phyloP scores from a whole-genome alignment of 2,113 vertebrate species.

The Leptobrachium ailaonicum region DNA sequence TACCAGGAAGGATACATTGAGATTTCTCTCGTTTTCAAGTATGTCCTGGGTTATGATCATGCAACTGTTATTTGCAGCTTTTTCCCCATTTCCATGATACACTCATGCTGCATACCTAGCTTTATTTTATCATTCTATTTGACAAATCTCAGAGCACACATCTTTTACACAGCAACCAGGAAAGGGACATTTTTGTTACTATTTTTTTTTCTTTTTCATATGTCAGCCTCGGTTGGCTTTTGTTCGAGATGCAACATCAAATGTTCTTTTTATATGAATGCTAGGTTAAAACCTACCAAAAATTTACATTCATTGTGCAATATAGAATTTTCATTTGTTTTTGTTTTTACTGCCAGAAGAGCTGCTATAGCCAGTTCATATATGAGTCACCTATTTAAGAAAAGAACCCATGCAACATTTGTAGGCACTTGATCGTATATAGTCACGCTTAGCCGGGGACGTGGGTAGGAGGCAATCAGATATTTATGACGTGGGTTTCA shows the following conservation, averaged over 20 bases:
- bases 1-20: too few relatives aligned
- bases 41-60: too few relatives aligned
- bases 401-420: slow-evolving; percentile 10
- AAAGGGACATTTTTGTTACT: too few relatives aligned
- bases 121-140: too few relatives aligned
- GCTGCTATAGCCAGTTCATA: slow-evolving; percentile 15
- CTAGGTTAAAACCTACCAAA: background rate
- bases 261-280: slow-evolving; percentile 5
- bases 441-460: slow-evolving; percentile 14
- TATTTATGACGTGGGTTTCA: slow-evolving; percentile 19
- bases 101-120: too few relatives aligned
- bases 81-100: too few relatives aligned
- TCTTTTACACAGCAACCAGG: too few relatives aligned
- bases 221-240: too few relatives aligned
- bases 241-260: background rate
- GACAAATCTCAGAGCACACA: too few relatives aligned
- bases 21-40: too few relatives aligned
- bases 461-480: slow-evolving; percentile 23
- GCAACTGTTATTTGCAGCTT: too few relatives aligned
- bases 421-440: slow-evolving; percentile 20
- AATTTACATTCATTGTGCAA: background rate
- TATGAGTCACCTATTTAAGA: slow-evolving; percentile 17
- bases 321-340: background rate
- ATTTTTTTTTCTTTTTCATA: too few relatives aligned
- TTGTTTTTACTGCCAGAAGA: slow-evolving; percentile 1